These are phyloP conservation scores for human DNA, from an alignment of 2,113 vertebrate genomes.

Conservation along the genomic window DNA sequence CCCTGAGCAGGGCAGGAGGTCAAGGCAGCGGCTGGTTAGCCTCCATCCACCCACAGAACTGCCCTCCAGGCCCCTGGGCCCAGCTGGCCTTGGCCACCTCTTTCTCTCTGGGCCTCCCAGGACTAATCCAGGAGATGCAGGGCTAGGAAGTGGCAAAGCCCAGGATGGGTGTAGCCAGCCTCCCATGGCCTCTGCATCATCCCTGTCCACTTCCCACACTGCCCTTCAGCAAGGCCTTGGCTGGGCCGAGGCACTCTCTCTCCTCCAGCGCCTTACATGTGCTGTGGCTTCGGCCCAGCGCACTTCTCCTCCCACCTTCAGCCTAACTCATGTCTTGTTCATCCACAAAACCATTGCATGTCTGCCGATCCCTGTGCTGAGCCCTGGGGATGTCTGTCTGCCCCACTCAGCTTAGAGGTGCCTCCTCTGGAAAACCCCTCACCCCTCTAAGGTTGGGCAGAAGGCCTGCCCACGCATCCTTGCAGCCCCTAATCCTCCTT, in stretches of 20 bases:
- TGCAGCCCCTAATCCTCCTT: neutral
- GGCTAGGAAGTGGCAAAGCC: neutral
- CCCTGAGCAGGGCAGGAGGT: neutral
- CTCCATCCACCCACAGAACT: constrained; percentile 32
- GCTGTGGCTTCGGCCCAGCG: accelerated
- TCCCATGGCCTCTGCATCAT: neutral
- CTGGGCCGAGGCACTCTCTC: accelerated
- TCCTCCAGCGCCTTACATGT: neutral
- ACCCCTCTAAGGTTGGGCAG: neutral
- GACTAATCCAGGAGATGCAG: neutral
- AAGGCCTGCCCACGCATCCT: neutral
- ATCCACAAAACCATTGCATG: accelerated
- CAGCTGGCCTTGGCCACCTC: neutral
- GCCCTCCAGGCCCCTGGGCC: constrained; percentile 46
- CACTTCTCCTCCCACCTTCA: neutral
- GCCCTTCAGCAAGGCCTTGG: accelerated
- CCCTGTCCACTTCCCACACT: neutral
- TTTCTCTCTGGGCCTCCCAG: neutral
- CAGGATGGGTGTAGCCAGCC: accelerated
- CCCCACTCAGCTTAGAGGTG: neutral
- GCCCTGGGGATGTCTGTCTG: neutral
- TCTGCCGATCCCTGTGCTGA: neutral
- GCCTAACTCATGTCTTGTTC: neutral
- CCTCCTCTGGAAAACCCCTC: neutral
- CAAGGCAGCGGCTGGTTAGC: constrained; percentile 53